These are phyloP conservation scores for Caenorhabditis remanei DNA, from an alignment of 1,140 invertebrate genomes.

Conservation along the genomic window DNA sequence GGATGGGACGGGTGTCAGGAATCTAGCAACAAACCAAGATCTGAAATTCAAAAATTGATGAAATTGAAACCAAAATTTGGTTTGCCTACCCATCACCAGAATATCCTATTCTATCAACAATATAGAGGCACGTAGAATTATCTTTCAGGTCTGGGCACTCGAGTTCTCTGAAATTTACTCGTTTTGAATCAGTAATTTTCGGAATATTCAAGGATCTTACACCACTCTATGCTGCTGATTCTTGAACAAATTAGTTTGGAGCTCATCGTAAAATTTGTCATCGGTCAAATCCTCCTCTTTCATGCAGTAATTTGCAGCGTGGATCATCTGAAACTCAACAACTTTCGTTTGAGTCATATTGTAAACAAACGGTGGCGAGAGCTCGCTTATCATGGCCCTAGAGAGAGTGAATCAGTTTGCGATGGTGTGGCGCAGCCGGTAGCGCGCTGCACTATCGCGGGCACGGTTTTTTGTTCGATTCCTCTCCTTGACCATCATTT, in stretches of 20 bases:
- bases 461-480: too few species aligned
- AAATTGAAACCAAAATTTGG: neutral
- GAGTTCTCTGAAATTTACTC: neutral
- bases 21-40: slow-evolving; percentile 13
- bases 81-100: neutral
- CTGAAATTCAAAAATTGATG: neutral
- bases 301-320: neutral
- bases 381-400: too few species aligned
- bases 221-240: neutral
- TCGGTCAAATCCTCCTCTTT: neutral
- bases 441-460: too few species aligned
- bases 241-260: neutral
- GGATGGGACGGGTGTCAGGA: neutral
- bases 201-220: neutral
- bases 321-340: neutral
- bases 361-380: too few species aligned
- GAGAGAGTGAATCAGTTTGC: too few species aligned
- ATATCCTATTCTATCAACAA: slow-evolving; percentile 9
- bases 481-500: too few species aligned
- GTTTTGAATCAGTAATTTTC: neutral
- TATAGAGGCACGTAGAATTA: slow-evolving; percentile 24
- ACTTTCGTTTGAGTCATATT: too few species aligned
- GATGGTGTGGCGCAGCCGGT: too few species aligned
- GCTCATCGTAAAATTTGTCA: neutral
- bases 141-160: slow-evolving; percentile 24